Evolutionary conservation across 2,888 invertebrate genomes (phyloP), one percentile per base, ranked within the genome.

Genomic region (Pollenia griseotomentosa): DNA sequence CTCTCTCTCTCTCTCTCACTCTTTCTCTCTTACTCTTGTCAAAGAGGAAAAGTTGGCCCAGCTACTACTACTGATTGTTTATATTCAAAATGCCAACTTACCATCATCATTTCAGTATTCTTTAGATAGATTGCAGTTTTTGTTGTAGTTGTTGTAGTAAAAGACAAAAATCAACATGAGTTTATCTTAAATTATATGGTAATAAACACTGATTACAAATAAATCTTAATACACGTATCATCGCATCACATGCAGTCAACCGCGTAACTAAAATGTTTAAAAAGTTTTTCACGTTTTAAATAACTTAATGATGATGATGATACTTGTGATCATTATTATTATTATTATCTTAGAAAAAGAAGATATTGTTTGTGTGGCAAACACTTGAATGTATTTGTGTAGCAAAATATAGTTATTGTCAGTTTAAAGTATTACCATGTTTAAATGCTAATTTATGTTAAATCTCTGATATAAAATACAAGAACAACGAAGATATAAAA

Each of bases 181-280:
- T 68, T 84, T 87, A 87, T 82, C 87, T 87, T 84, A 87, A 84
- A 87, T 87, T 84, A 87, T 87, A 87, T 84, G 87, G 87, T 87
- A 87, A 87, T 87, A 87, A 87, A 87, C 81, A 75, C 84, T 84
- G 87, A 87, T 87, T 87, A 87, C 84, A 87, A 87, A 87, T 87
- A 87, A 87, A 87, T 87, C 87, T 84, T 78, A 84, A 87, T 84
- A 84, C 81, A 46, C 44, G 65, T 14, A 74, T 80, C 71, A 71
- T 81, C 73, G 46, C 53, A 44, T 57, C 71, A 48, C 55, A 55
- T 66, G 10, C 40, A 61, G 8, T 44, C 33, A 33, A 33, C 33
- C 33, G 33, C 75, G 51, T 77, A 81, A 74, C 46, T 74, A 65
- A 66, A 61, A 63, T 65, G 16, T 73, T 19, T 46, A 23, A 51